Percentiles rank a stretch among this genome's conserved stretches.
Conservation (phyloP, 2,113 vertebrate species). For the Oxyruncus cristatus region DNA sequence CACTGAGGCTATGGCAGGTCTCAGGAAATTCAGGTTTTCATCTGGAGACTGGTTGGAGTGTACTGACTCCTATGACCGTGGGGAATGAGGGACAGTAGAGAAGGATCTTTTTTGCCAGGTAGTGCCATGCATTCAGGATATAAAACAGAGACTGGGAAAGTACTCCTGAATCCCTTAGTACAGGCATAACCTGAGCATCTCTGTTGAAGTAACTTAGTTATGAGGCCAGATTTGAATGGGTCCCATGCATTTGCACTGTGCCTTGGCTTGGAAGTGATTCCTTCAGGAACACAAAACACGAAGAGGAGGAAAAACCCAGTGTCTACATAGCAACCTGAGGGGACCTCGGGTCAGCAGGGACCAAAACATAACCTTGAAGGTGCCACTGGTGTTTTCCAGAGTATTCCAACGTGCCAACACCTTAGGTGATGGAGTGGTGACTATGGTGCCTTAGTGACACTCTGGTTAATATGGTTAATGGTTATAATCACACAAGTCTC, state of each 20-base stretch:
- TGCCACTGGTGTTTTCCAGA: not conserved
- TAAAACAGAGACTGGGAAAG: not conserved
- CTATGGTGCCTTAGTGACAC: not conserved
- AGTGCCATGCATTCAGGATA: not conserved
- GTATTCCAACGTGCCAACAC: rapidly evolving
- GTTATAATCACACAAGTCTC: not conserved
- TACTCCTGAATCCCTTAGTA: not conserved
- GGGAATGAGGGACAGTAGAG: not conserved
- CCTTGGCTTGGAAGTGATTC: not conserved
- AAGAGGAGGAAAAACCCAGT: not conserved
- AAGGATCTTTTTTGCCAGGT: not conserved
- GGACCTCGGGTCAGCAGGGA: not conserved
- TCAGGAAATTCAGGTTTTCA: not conserved
- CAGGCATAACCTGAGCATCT: not conserved
- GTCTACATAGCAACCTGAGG: not conserved
- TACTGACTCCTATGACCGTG: not conserved
- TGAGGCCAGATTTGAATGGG: not conserved
- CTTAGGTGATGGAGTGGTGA: not conserved
- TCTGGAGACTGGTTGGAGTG: not conserved
- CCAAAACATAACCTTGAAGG: not conserved
- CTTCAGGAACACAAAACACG: not conserved
- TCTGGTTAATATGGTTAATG: not conserved
- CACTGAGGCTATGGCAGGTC: not conserved
- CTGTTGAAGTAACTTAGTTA: not conserved
- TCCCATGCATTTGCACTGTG: not conserved